Evolutionary conservation across 2,113 vertebrate species (phyloP).

Genomic region (Manacus vitellinus): DNA sequence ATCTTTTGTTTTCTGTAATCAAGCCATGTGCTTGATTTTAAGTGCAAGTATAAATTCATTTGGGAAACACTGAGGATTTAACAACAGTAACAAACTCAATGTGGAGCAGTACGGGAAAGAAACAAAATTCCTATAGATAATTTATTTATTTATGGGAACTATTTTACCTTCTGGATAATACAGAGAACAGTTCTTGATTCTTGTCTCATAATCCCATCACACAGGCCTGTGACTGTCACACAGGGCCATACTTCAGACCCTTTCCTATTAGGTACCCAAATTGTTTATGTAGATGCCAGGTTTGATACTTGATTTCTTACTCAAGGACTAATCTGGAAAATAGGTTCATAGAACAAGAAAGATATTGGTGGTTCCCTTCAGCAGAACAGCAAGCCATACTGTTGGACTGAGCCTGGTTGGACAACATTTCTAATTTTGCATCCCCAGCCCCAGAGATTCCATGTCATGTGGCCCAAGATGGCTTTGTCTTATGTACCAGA

Average conservation of each 20-base stretch:
- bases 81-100: neutral
- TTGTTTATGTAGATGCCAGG: neutral
- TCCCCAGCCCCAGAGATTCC: neutral
- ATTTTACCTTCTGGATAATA: neutral
- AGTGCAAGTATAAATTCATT: neutral
- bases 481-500: neutral
- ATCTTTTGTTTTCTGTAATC: neutral
- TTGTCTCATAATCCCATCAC: neutral
- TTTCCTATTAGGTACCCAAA: neutral
- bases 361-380: neutral
- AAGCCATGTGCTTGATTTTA: neutral
- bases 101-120: neutral
- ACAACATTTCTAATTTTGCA: neutral
- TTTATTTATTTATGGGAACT: neutral
- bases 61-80: neutral
- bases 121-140: neutral
- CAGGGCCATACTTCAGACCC: fast-evolving
- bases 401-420: neutral
- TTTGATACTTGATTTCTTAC: neutral
- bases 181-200: neutral
- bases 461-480: neutral
- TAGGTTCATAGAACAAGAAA: neutral
- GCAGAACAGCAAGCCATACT: neutral
- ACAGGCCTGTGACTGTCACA: neutral
- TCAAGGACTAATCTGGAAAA: neutral